Conservation (phyloP, 2,113 vertebrate species). For the Dipodomys spectabilis region DNA sequence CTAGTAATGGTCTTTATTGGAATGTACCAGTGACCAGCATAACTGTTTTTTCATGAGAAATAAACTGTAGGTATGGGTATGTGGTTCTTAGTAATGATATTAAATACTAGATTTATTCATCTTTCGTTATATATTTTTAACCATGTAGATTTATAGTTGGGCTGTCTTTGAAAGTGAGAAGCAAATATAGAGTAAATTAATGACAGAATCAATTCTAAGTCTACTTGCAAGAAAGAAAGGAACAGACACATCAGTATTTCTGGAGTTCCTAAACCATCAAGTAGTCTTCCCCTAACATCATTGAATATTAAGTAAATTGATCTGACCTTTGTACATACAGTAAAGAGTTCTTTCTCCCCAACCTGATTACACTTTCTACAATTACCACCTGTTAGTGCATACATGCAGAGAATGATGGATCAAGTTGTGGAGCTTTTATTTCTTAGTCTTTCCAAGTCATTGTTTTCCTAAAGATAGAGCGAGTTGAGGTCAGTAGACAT, state of each 20-base stretch:
- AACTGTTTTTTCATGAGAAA: not conserved
- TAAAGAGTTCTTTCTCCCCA: not conserved
- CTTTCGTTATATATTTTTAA: not conserved
- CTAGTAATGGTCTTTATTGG: not conserved
- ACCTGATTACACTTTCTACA: not conserved
- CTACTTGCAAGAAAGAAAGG: not conserved
- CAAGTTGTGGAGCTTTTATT: slow-evolving; percentile 5
- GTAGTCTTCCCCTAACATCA: not conserved
- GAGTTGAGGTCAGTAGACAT: not conserved
- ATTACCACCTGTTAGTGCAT: not conserved
- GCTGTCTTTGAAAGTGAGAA: slow-evolving; percentile 32
- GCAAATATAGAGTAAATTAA: not conserved
- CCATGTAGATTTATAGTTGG: slow-evolving; percentile 46
- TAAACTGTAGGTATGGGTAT: slow-evolving; percentile 1
- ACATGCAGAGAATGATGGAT: not conserved
- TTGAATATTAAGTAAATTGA: not conserved
- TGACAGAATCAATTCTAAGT: not conserved
- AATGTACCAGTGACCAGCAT: not conserved
- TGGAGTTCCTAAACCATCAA: not conserved
- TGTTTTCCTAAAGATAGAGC: not conserved
- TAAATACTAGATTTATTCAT: not conserved
- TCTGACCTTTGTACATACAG: not conserved
- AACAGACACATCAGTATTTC: not conserved
- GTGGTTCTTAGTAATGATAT: not conserved
- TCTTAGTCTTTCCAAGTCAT: not conserved